Base-by-base conservation (phyloP, 2,113 vertebrate genomes). In the Jacana jacana region DNA sequence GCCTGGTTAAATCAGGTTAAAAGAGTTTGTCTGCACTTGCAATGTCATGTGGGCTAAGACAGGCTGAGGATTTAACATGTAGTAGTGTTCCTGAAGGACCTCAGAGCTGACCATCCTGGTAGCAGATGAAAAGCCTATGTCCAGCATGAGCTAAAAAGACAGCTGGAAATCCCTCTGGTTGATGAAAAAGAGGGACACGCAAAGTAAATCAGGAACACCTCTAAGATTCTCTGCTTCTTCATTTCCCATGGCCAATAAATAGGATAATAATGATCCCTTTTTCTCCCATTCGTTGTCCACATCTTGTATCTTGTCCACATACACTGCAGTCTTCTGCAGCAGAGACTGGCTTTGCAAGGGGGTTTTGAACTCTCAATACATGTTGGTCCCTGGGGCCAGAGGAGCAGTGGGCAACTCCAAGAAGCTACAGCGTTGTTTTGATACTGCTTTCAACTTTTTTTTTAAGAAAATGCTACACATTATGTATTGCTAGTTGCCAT, bases 121-220 rank as follows among this genome's bases (percentile, higher is more conserved):
- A 35, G 60, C 39, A 60, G 55, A 64, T 1, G 3, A 81, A 60
- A 24, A 91, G 18, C 10, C 7, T 57, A 17, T 30, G 52, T 30
- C 30, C 4, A 2, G 14, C 2, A 1, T 3, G 2, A 82, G 22
- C 24, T 33, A 52, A 25, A 3, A 20, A 52, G 20, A 13, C 0
- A 4, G 7, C 10, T 5, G 3, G 42, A 86, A 81, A 78, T 9
- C 33, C 4, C 13, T 39, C 35, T 60, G 37, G 15, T 28, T 63
- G 35, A 16, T 0, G 2, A 49, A 73, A 73, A 71, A 39, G 44
- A 58, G 48, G 18, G 30, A 28, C 10, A 40, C 0, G 0, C 31
- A 27, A 81, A 63, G 7, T 58, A 70, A 78, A 84, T 39, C 24
- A 57, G 42, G 42, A 87, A 44, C 25, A 63, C 4, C 13, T 55